Evolutionary conservation across 2,797 vertebrate genomes (phyloP).

Genomic region (Myiothlypis coronata): DNA sequence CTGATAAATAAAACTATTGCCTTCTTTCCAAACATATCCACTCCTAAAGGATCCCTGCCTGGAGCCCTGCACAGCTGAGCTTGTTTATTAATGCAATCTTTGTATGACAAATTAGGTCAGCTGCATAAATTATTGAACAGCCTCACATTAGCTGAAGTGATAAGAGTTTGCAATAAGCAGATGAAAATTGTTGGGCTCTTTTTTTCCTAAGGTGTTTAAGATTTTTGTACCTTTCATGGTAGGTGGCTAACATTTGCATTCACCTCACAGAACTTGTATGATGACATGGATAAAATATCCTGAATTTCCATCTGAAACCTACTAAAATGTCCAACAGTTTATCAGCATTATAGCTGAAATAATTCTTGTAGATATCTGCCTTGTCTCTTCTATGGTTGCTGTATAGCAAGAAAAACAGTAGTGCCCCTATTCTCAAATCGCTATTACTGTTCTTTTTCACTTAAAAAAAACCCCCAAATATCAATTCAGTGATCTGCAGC

Average conservation of each 20-base stretch:
- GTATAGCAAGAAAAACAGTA: neutral
- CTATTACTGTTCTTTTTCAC: neutral
- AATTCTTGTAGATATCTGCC: constrained; percentile 2
- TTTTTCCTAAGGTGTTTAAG: neutral
- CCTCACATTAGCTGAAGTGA: neutral
- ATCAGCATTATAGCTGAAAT: neutral
- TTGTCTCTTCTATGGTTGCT: constrained; percentile 10
- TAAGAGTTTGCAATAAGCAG: neutral
- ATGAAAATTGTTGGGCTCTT: neutral
- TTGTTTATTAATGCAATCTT: neutral
- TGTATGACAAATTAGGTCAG: neutral
- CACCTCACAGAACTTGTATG: neutral
- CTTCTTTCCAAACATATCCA: neutral
- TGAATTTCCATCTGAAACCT: neutral
- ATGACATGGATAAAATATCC: neutral
- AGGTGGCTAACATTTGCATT: neutral
- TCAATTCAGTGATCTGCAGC: constrained; percentile 28
- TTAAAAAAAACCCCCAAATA: neutral
- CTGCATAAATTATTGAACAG: neutral
- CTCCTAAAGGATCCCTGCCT: neutral
- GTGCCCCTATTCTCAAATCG: neutral
- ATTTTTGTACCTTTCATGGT: neutral
- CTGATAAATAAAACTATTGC: neutral
- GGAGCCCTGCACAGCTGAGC: neutral
- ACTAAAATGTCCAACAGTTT: constrained; percentile 3